Evolutionary conservation across 2,888 invertebrate genomes (phyloP).

Genomic region (Myopa testacea): DNA sequence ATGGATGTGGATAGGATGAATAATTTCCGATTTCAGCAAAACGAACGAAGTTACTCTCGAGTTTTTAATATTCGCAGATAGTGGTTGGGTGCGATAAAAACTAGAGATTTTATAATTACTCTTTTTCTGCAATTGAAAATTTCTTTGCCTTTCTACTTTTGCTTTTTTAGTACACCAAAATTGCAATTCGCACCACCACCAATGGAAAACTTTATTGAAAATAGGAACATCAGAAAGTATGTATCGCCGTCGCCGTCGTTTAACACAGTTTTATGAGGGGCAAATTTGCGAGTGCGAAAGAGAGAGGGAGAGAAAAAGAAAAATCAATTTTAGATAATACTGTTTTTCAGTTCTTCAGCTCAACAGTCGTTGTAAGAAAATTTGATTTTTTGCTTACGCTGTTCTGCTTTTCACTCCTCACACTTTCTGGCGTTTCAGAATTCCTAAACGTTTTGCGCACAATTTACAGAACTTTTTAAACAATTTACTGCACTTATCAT

Average conservation of each 20-base stretch:
- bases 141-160: constrained; percentile 52
- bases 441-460: constrained; percentile 33
- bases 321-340: constrained; percentile 50
- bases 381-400: constrained; percentile 42
- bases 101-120: constrained; percentile 41
- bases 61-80: constrained; percentile 5
- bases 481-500: constrained; percentile 41
- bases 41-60: constrained; percentile 7
- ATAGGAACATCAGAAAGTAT: constrained; percentile 43
- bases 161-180: constrained; percentile 67
- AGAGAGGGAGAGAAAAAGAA: constrained; percentile 46
- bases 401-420: constrained; percentile 45
- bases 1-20: constrained; percentile 43
- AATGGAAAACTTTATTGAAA: constrained; percentile 57
- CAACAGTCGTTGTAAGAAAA: constrained; percentile 18
- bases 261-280: constrained; percentile 16
- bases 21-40: constrained; percentile 33
- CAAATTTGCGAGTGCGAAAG: constrained; percentile 37
- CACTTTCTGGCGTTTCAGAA: constrained; percentile 27
- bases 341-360: constrained; percentile 34
- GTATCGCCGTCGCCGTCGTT: constrained; percentile 41
- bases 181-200: constrained; percentile 66
- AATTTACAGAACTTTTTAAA: constrained; percentile 41
- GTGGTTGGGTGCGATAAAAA: constrained; percentile 38
- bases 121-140: constrained; percentile 42